Percentiles rank a stretch among this genome's conserved stretches.
phyloP scores from a whole-genome alignment of 2,113 vertebrate species.

The Spheniscus mendiculus region DNA sequence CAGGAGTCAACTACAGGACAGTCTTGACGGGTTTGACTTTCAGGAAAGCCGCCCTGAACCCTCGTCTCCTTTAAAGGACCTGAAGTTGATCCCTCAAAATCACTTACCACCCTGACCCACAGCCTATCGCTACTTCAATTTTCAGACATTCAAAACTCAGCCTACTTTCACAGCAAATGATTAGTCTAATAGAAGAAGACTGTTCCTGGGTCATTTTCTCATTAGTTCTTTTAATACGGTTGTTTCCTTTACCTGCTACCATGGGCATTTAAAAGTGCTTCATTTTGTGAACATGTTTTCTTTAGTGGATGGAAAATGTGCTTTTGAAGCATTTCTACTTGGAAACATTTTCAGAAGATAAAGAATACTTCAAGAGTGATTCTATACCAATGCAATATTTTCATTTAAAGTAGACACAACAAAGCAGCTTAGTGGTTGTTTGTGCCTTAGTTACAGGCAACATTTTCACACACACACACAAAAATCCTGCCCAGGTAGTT shows the following conservation, averaged over 20 bases:
- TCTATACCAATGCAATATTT: background rate
- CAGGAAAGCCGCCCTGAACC: background rate
- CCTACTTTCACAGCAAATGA: background rate
- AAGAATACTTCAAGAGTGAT: slow-evolving; percentile 41
- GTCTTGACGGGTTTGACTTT: background rate
- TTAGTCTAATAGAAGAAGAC: background rate
- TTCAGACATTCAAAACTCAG: background rate
- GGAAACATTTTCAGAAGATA: slow-evolving; percentile 55
- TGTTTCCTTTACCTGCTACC: slow-evolving; percentile 1
- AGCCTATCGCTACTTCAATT: background rate
- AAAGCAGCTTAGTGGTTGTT: background rate
- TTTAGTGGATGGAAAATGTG: background rate
- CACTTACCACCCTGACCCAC: background rate
- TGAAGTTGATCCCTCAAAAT: background rate
- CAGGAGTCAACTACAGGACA: background rate
- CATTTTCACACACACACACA: background rate
- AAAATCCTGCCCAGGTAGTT: background rate
- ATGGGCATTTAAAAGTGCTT: background rate
- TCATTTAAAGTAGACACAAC: slow-evolving; percentile 35
- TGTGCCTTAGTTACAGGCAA: background rate
- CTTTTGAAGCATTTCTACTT: slow-evolving; percentile 40
- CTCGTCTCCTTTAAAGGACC: background rate
- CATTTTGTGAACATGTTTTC: background rate
- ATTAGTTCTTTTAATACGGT: background rate
- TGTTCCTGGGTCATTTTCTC: background rate